Conservation (phyloP, 2,113 vertebrate genomes). For the Caranx ignobilis region DNA sequence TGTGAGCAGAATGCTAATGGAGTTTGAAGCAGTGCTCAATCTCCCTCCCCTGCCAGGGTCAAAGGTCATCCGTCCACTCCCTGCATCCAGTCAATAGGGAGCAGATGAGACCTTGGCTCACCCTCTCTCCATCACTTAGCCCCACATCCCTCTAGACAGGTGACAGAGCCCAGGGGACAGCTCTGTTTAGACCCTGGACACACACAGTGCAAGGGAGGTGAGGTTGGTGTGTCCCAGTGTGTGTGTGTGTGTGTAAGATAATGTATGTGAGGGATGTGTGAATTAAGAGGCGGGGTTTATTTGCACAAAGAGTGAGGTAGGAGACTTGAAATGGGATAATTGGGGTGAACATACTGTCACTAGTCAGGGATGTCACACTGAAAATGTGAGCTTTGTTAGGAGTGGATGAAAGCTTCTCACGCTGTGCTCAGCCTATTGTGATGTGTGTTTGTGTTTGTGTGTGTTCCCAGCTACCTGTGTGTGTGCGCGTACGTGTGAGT, state of each 20-base stretch:
- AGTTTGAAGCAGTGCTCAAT: constrained; percentile 61
- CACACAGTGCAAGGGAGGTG: constrained; percentile 31
- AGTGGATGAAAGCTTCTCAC: constrained; percentile 48
- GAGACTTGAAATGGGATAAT: constrained; percentile 64
- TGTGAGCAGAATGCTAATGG: constrained; percentile 75
- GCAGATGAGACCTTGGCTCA: constrained; percentile 73
- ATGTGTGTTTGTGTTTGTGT: not conserved
- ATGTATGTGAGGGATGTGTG: constrained; percentile 27
- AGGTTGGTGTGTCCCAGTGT: constrained; percentile 10
- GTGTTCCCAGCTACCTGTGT: constrained; percentile 12
- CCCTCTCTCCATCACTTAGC: constrained; percentile 75
- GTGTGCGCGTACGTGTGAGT: constrained; percentile 1
- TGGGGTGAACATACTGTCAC: constrained; percentile 62
- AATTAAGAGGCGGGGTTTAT: constrained; percentile 34
- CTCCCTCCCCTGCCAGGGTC: constrained; percentile 64
- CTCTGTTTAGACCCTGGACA: constrained; percentile 63
- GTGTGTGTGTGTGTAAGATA: constrained; percentile 25
- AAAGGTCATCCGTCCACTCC: constrained; percentile 72
- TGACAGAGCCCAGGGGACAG: constrained; percentile 69
- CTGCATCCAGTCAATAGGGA: constrained; percentile 62
- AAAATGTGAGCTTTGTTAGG: constrained; percentile 63
- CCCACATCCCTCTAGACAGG: constrained; percentile 66
- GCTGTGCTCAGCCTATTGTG: constrained; percentile 44
- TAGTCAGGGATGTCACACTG: constrained; percentile 64
- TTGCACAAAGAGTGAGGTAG: constrained; percentile 26